Conservation (phyloP, 2,888 invertebrate genomes). For the Nomada ruficornis region DNA sequence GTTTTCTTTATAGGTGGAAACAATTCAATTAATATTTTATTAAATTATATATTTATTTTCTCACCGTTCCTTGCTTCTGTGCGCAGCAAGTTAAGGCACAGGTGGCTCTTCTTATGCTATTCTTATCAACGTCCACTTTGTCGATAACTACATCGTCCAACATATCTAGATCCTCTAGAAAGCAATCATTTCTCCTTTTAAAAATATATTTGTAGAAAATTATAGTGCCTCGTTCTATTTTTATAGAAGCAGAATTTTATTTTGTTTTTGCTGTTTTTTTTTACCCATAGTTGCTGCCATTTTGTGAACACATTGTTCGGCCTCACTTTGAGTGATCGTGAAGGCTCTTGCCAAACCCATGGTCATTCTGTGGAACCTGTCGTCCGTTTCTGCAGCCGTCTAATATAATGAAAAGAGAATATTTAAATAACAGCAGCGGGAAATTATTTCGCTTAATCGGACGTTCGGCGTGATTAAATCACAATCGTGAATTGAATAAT, state of each 20-base stretch:
- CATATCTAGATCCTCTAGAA: neutral
- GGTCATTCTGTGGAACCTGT: rapidly evolving
- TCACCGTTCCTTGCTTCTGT: slow-evolving; percentile 13
- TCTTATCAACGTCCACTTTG: neutral
- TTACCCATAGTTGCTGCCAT: neutral
- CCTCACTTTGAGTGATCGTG: neutral
- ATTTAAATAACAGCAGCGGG: too few relatives aligned
- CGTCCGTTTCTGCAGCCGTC: neutral
- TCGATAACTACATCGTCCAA: rapidly evolving
- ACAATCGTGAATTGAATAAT: too few relatives aligned
- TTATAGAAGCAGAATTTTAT: neutral
- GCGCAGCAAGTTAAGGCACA: slow-evolving; percentile 2
- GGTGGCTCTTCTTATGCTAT: neutral
- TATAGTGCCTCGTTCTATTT: too few relatives aligned
- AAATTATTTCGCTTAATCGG: too few relatives aligned
- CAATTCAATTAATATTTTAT: neutral
- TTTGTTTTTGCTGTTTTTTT: too few relatives aligned
- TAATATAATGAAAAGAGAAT: neutral
- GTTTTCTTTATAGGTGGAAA: neutral
- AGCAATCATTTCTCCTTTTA: neutral
- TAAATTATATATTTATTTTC: neutral
- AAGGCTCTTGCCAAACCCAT: neutral
- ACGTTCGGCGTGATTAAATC: too few relatives aligned
- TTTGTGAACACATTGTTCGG: slow-evolving; percentile 2
- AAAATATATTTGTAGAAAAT: too few relatives aligned